These are phyloP conservation scores for Meteorus cinctellus DNA, from an alignment of 2,888 invertebrate species.

Conservation along the genomic window DNA sequence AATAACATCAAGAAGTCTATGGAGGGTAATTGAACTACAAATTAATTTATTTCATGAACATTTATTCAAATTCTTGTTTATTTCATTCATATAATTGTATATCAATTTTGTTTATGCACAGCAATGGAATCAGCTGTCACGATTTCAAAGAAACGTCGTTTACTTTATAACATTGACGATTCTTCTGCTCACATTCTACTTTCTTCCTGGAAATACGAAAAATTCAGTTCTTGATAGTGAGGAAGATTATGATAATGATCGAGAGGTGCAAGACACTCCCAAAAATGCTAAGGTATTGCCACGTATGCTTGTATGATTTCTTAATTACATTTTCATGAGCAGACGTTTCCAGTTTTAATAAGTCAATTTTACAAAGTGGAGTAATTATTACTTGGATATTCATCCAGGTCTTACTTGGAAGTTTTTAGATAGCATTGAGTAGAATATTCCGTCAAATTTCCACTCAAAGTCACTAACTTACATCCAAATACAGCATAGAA, in stretches of 20 bases:
- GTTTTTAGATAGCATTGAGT: no score
- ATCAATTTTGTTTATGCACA: slow-evolving; percentile 73
- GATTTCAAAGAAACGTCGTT: slow-evolving; percentile 86
- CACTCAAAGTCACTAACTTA: no score
- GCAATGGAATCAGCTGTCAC: slow-evolving; percentile 91
- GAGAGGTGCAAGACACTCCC: slow-evolving; percentile 58
- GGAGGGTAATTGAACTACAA: slow-evolving; percentile 68
- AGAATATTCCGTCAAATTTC: no score
- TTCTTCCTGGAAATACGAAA: slow-evolving; percentile 75
- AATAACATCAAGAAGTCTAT: slow-evolving; percentile 69
- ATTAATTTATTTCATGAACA: neutral
- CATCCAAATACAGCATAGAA: no score
- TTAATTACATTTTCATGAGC: no score
- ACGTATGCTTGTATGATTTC: neutral
- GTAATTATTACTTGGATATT: no score
- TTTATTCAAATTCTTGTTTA: neutral
- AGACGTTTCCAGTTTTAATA: no score
- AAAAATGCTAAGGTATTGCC: slow-evolving; percentile 59
- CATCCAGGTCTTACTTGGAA: no score
- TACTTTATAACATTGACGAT: slow-evolving; percentile 79
- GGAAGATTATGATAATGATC: slow-evolving; percentile 60
- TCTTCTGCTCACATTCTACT: slow-evolving; percentile 77
- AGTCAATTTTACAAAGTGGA: no score
- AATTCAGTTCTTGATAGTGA: slow-evolving; percentile 65
- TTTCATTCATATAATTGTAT: neutral